Evolutionary conservation across 2,888 invertebrate genomes (phyloP), one percentile per base, ranked within the genome.

Genomic region (Serrognathus titanus): DNA sequence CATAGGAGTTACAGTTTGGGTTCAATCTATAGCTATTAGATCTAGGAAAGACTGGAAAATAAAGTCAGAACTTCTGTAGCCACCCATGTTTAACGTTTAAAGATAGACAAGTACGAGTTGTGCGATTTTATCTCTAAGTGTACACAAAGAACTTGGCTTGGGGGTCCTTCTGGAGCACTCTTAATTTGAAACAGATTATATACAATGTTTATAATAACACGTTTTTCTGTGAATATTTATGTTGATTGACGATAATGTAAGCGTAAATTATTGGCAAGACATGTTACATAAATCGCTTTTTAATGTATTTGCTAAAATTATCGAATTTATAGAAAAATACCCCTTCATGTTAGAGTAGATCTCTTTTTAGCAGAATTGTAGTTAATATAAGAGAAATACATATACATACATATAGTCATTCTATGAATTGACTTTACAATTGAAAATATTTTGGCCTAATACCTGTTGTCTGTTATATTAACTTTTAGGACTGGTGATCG

Each of bases 301-400:
- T 64, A 70, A 71, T 72, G 69, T 72, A 73, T 70, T 71, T 69
- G 70, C 70, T 70, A 70, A 69, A 70, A 69, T 72, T 72, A 71
- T 73, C 73, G 72, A 75, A 75, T 75, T 74, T 73, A 65, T 63
- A 60, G 51, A 51, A 54, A 57, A 55, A 41, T 71, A 74, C 69
- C 70, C 72, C 71, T 75, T 72, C 71, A 69, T 75, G 73, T 74
- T 75, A 75, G 74, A 67, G 66, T 60, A 74, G 71, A 69, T 66
- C 67, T 71, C 65, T 71, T 73, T 74, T 70, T 72, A 72, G 72
- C 71, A 63, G 72, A 73, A 69, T 73, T 70, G 70, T 73, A 74
- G 72, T 65, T 67, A 67, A 67, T 62, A 55, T 66, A 58, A 57
- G 64, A 67, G 59, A 65, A 66, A 65, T n/a, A n/a, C n/a, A n/a